Conservation (phyloP, 2,888 invertebrate species). For the Agrochola macilenta region DNA sequence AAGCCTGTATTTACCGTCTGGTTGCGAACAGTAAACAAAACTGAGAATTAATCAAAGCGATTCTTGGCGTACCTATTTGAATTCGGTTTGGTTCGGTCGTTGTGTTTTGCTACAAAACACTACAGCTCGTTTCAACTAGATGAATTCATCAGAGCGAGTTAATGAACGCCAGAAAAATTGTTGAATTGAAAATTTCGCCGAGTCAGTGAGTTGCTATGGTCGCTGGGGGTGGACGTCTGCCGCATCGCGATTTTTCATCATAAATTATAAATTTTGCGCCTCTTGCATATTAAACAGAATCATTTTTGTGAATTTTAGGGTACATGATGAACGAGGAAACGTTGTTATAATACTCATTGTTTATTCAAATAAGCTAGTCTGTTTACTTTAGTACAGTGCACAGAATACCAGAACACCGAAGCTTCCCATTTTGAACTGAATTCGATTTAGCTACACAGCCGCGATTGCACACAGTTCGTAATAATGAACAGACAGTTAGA, state of each 20-base stretch:
- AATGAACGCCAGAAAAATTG: slow-evolving; percentile 59
- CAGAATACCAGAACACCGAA: slow-evolving; percentile 17
- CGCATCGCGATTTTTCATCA: slow-evolving; percentile 29
- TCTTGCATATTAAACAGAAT: slow-evolving; percentile 49
- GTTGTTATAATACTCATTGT: slow-evolving; percentile 24
- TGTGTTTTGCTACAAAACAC: slow-evolving; percentile 36
- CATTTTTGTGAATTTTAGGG: slow-evolving; percentile 40
- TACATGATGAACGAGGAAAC: slow-evolving; percentile 30
- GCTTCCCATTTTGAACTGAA: slow-evolving; percentile 27
- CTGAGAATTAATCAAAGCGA: slow-evolving; percentile 32
- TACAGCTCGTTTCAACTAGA: slow-evolving; percentile 20
- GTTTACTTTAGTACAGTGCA: slow-evolving; percentile 2
- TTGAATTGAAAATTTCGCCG: slow-evolving; percentile 61
- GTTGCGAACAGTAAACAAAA: slow-evolving; percentile 19
- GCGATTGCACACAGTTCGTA: slow-evolving; percentile 17
- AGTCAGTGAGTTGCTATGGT: slow-evolving; percentile 55
- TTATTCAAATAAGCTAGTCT: slow-evolving; percentile 42
- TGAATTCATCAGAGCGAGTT: slow-evolving; percentile 42
- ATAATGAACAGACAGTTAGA: slow-evolving; percentile 33
- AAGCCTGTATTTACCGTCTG: slow-evolving; percentile 17
- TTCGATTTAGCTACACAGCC: slow-evolving; percentile 37
- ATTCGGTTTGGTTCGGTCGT: neutral
- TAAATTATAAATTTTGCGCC: slow-evolving; percentile 51
- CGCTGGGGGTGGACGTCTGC: slow-evolving; percentile 35
- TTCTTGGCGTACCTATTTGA: slow-evolving; percentile 3